These are phyloP conservation scores for Nesoenas mayeri DNA, from an alignment of 2,113 vertebrate species.

Conservation along the genomic window DNA sequence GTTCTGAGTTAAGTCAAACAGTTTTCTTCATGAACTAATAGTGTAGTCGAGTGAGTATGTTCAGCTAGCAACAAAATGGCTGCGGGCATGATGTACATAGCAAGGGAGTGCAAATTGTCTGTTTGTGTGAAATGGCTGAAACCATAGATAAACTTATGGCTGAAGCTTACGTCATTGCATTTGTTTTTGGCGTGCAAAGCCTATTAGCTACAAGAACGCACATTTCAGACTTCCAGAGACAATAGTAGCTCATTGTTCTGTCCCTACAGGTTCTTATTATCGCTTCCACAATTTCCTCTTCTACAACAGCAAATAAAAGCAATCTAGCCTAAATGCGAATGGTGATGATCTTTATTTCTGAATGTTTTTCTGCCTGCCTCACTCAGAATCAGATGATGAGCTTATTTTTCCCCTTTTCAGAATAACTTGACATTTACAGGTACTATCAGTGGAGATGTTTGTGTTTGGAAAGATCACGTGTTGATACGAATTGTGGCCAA, in stretches of 20 bases:
- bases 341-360: not conserved
- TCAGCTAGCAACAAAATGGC: not conserved
- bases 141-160: not conserved
- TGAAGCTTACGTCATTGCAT: not conserved
- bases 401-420: conserved; percentile 86
- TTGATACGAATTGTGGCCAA: conserved; percentile 95
- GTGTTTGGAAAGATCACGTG: conserved; percentile 97
- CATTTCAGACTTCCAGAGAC: not conserved
- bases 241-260: not conserved
- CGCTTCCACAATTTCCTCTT: not conserved
- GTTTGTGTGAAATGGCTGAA: not conserved
- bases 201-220: not conserved
- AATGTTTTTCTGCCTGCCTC: conserved; percentile 34
- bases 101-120: not conserved
- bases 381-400: conserved; percentile 64
- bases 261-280: not conserved
- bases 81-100: not conserved
- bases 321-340: not conserved
- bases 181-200: not conserved
- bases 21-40: not conserved
- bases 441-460: conserved; percentile 99
- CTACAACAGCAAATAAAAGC: not conserved
- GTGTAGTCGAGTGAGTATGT: not conserved
- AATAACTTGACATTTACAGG: conserved; percentile 99
- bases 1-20: not conserved